Conservation (phyloP, 2,888 invertebrate species). For the Drosophila picticornis region DNA sequence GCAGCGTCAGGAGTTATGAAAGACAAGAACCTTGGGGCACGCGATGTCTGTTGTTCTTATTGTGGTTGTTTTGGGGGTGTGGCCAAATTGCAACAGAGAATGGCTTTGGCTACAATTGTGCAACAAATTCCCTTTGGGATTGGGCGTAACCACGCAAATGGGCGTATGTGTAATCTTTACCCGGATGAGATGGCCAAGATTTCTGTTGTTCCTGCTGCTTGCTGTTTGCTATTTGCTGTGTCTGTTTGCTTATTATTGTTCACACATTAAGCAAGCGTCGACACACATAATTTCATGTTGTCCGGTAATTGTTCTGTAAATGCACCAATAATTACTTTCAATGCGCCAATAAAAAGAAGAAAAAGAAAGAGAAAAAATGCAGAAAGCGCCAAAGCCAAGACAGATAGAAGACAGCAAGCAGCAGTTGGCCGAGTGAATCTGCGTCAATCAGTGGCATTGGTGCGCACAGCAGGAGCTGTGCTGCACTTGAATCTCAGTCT, state of each 20-base stretch:
- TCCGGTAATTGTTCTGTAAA: slow-evolving; percentile 80
- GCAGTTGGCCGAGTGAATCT: slow-evolving; percentile 24
- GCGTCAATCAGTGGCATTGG: slow-evolving; percentile 69
- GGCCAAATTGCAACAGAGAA: slow-evolving; percentile 33
- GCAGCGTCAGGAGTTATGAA: slow-evolving; percentile 59
- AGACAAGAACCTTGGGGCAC: slow-evolving; percentile 55
- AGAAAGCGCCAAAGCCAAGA: slow-evolving; percentile 15
- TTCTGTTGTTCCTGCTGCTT: slow-evolving; percentile 13
- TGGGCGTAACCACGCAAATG: slow-evolving; percentile 50
- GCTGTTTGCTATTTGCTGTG: slow-evolving; percentile 1
- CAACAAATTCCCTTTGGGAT: slow-evolving; percentile 37
- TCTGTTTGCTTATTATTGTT: slow-evolving; percentile 47
- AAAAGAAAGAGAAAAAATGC: not conserved
- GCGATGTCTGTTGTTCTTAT: slow-evolving; percentile 38
- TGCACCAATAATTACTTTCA: slow-evolving; percentile 80
- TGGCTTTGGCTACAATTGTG: slow-evolving; percentile 16
- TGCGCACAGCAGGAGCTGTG: slow-evolving; percentile 74
- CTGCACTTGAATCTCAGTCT: slow-evolving; percentile 2
- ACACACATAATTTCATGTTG: slow-evolving; percentile 78
- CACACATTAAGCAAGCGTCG: slow-evolving; percentile 75
- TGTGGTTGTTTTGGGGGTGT: slow-evolving; percentile 41
- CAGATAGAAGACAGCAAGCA: slow-evolving; percentile 7
- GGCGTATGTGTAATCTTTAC: slow-evolving; percentile 72
- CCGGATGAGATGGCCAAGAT: slow-evolving; percentile 64
- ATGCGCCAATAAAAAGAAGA: slow-evolving; percentile 69